phyloP scores from a whole-genome alignment of 2,113 vertebrate species.

The Circaetus gallicus region DNA sequence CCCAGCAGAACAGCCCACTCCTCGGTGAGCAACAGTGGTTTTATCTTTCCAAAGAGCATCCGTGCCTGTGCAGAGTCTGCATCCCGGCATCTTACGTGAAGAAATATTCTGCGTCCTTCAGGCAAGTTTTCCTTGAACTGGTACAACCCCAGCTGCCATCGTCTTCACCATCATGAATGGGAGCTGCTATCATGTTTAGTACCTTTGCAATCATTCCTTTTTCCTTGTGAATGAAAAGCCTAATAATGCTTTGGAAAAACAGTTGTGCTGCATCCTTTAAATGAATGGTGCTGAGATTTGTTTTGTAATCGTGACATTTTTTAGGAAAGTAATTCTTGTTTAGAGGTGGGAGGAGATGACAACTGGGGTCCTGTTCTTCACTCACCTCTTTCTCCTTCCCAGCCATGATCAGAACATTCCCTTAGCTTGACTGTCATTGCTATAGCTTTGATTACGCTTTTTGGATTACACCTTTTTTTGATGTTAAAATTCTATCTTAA shows the following conservation, averaged over 20 bases:
- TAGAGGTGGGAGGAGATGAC: neutral
- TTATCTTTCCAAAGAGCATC: neutral
- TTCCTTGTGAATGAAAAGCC: neutral
- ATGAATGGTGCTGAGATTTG: neutral
- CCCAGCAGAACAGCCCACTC: neutral
- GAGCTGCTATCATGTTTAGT: neutral
- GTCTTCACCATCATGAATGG: neutral
- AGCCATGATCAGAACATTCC: neutral
- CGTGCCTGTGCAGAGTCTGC: fast-evolving
- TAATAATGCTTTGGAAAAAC: neutral
- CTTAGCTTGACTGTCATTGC: neutral
- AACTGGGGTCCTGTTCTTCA: neutral
- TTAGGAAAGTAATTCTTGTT: neutral
- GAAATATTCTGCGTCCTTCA: neutral
- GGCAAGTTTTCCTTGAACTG: neutral
- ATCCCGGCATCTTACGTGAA: neutral
- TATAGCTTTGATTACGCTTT: neutral
- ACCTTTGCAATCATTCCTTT: neutral
- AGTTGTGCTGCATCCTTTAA: neutral
- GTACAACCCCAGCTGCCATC: neutral
- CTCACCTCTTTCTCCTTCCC: neutral
- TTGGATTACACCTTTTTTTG: neutral
- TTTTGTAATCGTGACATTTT: neutral
- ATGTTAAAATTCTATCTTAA: neutral
- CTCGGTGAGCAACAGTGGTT: neutral